phyloP scores from a whole-genome alignment of 2,113 vertebrate species.

The Cryptotis parvus region DNA sequence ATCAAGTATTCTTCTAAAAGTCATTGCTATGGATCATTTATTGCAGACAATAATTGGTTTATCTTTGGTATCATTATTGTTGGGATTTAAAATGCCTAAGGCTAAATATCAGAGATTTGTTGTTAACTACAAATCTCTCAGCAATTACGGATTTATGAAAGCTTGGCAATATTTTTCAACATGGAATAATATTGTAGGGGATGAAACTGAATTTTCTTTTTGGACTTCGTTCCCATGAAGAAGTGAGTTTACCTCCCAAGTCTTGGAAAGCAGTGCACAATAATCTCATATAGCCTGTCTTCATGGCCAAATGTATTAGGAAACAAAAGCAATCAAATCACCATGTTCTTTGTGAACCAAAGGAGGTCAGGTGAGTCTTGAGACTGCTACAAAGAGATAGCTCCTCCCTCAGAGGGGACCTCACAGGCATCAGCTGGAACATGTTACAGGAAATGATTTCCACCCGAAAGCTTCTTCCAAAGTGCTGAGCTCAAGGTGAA shows the following conservation, averaged over 20 bases:
- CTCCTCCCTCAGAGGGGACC: neutral
- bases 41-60: conserved; percentile 56
- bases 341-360: conserved; percentile 5
- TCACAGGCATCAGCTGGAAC: neutral
- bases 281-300: neutral
- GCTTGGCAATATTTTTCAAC: conserved; percentile 64
- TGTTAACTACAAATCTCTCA: conserved; percentile 74
- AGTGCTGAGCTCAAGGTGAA: conserved; percentile 13
- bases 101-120: conserved; percentile 70
- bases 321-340: conserved; percentile 51
- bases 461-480: neutral
- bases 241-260: conserved; percentile 48
- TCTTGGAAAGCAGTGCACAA: conserved; percentile 47
- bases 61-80: conserved; percentile 60
- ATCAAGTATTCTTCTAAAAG: conserved; percentile 52
- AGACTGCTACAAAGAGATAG: neutral
- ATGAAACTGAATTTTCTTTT: conserved; percentile 59
- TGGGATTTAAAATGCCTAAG: conserved; percentile 59
- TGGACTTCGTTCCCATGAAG: conserved; percentile 19
- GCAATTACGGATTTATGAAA: conserved; percentile 70
- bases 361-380: neutral
- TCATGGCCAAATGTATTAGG: conserved; percentile 33
- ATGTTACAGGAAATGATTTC: neutral
- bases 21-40: neutral
- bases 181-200: conserved; percentile 35